Evolutionary conservation across 2,113 vertebrate genomes (phyloP), one percentile per base, ranked within the genome.

Genomic region (Pollimyrus isidori): DNA sequence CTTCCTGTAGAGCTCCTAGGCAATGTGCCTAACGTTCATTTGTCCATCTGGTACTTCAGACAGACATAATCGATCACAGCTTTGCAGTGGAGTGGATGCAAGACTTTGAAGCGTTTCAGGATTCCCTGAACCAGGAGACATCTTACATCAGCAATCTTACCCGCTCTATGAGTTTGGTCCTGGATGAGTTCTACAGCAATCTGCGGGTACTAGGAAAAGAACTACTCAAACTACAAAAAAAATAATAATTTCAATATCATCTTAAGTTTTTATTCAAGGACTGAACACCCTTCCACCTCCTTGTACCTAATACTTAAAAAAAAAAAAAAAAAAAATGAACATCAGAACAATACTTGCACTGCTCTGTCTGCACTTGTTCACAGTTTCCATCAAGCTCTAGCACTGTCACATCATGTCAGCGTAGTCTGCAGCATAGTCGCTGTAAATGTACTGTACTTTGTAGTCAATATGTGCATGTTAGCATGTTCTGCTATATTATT

Each of bases 31-130:
- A 19, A 87, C 85, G 56, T 87, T 87, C 11, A n/a, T 26, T 56
- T 87, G 50, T 84, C 45, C 86, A 53, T 69, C 42, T 89, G 83
- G 69, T 49, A 26, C 92, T 90, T 15, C 94, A 99, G 98, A 99
- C 97, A 0, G 98, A 99, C 93, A 99, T 99, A 91, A 97, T 99
- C 10, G 97, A 98, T 91, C 98, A 99, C 95, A 97, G 96, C 92
- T 99, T 99, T 50, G 98, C 98, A 0, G 96, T 99, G 92, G 98
- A 99, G 91, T 99, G 98, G 98, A 99, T 99, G 98, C 96, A 98
- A 91, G 98, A 99, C 94, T 99, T 99, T 3, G 98, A 99, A 93
- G 95, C 94, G 46, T 99, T 99, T 91, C 98, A 99, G 91, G 98
- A 99, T 21, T 98, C 98, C 11, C 93, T 99, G 92, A 98, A 97